Conservation (phyloP, 2,888 invertebrate genomes). For the Frankliniella intonsa region DNA sequence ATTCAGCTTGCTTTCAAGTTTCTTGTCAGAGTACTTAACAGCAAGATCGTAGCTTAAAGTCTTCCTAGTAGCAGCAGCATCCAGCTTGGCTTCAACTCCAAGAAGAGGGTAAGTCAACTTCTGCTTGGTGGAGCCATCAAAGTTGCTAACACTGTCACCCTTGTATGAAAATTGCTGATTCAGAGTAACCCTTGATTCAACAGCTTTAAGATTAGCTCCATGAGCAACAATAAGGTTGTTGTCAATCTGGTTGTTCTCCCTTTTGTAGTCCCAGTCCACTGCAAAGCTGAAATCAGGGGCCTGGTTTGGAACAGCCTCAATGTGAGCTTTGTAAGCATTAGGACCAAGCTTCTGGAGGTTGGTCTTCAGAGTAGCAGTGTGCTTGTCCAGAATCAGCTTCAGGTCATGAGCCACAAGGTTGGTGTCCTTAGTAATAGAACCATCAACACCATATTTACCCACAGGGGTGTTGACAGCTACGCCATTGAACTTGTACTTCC, state of each 20-base stretch:
- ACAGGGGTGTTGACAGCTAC: constrained; percentile 48
- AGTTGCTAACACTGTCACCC: constrained; percentile 45
- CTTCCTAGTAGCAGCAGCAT: constrained; percentile 56
- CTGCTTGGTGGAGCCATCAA: constrained; percentile 52
- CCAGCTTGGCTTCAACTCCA: constrained; percentile 51
- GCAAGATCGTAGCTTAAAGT: constrained; percentile 55
- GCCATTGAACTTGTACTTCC: constrained; percentile 56
- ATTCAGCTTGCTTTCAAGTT: constrained; percentile 51
- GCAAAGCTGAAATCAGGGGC: constrained; percentile 59
- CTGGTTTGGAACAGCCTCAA: constrained; percentile 54
- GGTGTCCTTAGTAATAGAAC: constrained; percentile 49
- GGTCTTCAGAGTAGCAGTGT: constrained; percentile 49
- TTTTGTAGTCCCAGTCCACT: constrained; percentile 54
- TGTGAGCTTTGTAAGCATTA: constrained; percentile 49
- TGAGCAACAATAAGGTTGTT: constrained; percentile 57
- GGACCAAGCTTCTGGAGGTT: constrained; percentile 48
- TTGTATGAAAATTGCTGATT: constrained; percentile 47
- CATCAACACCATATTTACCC: constrained; percentile 49
- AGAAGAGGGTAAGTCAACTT: constrained; percentile 54
- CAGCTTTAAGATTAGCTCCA: constrained; percentile 57
- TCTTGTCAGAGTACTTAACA: constrained; percentile 56
- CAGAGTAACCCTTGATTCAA: constrained; percentile 53
- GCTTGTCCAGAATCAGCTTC: constrained; percentile 50
- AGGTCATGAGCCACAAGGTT: constrained; percentile 50
- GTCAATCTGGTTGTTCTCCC: constrained; percentile 43